Conservation (phyloP, 1,140 invertebrate species). For the Apocrypta bakeri region DNA sequence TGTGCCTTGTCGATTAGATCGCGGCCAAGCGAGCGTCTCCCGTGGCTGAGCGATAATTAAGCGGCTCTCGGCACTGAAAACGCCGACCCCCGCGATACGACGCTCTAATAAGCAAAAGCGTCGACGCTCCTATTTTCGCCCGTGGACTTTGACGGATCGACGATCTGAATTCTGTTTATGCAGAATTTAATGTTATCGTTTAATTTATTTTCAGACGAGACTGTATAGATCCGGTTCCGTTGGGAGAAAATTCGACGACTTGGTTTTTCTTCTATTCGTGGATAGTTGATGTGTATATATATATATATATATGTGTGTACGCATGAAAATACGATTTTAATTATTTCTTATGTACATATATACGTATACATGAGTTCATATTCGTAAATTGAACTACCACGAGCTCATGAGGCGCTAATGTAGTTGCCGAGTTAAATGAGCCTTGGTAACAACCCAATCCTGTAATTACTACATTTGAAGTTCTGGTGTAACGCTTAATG, state of each 20-base stretch:
- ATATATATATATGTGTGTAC: too few relatives aligned
- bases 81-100: constrained; percentile 10
- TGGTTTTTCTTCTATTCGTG: too few relatives aligned
- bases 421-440: not conserved
- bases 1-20: constrained; percentile 43
- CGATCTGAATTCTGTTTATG: not conserved
- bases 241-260: too few relatives aligned
- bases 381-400: not conserved
- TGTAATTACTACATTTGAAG: not conserved
- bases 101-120: constrained; percentile 46
- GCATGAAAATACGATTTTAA: too few relatives aligned
- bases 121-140: constrained; percentile 7
- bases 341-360: too few relatives aligned
- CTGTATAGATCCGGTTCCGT: too few relatives aligned
- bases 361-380: too few relatives aligned
- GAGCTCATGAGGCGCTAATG: not conserved
- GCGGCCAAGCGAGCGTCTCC: not conserved
- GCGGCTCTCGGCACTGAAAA: not conserved
- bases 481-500: not conserved
- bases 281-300: too few relatives aligned
- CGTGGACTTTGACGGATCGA: not conserved
- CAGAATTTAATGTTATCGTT: too few relatives aligned
- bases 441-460: not conserved
- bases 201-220: too few relatives aligned
- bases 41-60: constrained; percentile 34